Evolutionary conservation across 2,113 vertebrate species (phyloP), one percentile per base, ranked within the genome.

Genomic region (Cinclus cinclus): DNA sequence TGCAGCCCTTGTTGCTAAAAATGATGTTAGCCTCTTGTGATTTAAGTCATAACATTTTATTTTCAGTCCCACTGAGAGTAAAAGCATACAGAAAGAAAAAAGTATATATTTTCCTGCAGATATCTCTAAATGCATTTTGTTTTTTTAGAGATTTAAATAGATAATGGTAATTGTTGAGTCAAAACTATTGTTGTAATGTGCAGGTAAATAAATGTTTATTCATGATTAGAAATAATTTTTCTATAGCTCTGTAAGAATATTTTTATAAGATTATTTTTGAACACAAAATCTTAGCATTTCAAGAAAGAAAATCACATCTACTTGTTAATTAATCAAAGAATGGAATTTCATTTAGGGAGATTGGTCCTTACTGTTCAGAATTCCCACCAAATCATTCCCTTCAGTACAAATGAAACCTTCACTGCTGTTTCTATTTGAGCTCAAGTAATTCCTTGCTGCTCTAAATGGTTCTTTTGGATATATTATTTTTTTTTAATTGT

Each of bases 21-120:
- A 98, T 98, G 98, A 99, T 98, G 98, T 98, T 98, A 98, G 98
- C 98, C 98, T 99, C 98, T 98, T 99, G 98, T 99, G 99, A 99
- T 99, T 99, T 99, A 99, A 99, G 98, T 99, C 98, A 98, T 97
- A 98, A 98, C 98, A 99, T 99, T 99, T 98, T 98, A 99, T 99
- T 98, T 99, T 98, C 97, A 97, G 92, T 98, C 98, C 97, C 98
- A 99, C 97, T 97, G 95, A 98, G 98, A 98, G 96, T 93, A 94
- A 97, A 98, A 98, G 96, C 97, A 97, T 95, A 98, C 97, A 98
- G 96, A 97, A 98, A 53, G 75, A 35, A 97, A 98, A 98, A 97
- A 98, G 30, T 49, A 96, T 97, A 71, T 94, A 87, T 97, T 98
- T 98, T 97, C 91, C 67, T 95, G 87, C 83, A 97, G 95, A 97